These are phyloP conservation scores for Tachystola acroxantha DNA, from an alignment of 2,888 invertebrate genomes.

Conservation along the genomic window DNA sequence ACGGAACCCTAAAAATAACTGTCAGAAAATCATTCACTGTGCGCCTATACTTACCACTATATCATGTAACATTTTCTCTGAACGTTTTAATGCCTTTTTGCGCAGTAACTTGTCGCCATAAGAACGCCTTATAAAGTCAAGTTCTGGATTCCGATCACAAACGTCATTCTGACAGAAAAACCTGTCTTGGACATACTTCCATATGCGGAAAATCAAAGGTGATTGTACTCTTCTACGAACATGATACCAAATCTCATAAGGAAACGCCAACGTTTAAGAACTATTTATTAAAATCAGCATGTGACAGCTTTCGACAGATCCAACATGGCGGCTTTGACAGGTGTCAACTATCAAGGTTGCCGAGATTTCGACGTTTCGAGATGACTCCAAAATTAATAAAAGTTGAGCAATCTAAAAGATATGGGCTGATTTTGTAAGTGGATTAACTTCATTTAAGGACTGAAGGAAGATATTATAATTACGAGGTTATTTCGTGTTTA, in stretches of 20 bases:
- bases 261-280: slow-evolving; percentile 12
- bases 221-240: slow-evolving; percentile 5
- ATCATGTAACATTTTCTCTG: too few species aligned
- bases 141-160: not conserved
- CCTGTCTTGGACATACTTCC: not conserved
- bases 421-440: too few species aligned
- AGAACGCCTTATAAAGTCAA: not conserved
- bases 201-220: slow-evolving; percentile 1
- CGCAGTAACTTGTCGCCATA: not conserved
- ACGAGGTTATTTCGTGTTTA: too few species aligned
- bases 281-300: not conserved
- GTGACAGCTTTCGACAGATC: slow-evolving; percentile 19
- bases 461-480: too few species aligned
- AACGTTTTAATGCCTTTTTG: too few species aligned
- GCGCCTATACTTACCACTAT: too few species aligned
- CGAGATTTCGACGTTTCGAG: slow-evolving; percentile 13
- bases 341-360: slow-evolving; percentile 26
- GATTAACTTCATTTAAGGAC: too few species aligned
- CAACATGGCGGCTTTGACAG: slow-evolving; percentile 25
- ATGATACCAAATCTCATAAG: slow-evolving; percentile 11
- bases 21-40: too few species aligned
- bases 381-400: slow-evolving; percentile 17
- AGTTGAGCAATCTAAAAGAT: slow-evolving; percentile 16
- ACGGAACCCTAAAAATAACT: too few species aligned
- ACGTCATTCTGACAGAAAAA: slow-evolving; percentile 1